Percentiles rank a stretch among this genome's conserved stretches.
Evolutionary conservation across 2,888 invertebrate species (phyloP).

Genomic region (Tryphoninae sp.): DNA sequence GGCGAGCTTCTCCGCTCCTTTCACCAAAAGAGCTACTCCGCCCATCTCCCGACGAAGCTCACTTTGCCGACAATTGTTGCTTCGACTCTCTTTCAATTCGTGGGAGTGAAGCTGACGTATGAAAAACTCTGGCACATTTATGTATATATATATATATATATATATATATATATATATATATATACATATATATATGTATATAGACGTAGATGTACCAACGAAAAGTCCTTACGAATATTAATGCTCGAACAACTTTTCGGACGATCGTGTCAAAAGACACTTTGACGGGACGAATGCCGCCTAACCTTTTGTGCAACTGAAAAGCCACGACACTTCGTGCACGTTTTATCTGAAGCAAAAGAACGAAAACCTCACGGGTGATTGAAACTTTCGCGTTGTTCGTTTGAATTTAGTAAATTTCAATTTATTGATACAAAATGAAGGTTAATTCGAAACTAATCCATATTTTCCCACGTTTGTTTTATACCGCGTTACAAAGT

Average conservation of each 20-base stretch:
- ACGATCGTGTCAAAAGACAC: conserved; percentile 43
- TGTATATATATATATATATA: conserved; percentile 5
- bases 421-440: neutral
- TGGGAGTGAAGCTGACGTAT: conserved; percentile 66
- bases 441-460: neutral
- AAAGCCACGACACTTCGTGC: neutral
- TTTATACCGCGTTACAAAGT: neutral
- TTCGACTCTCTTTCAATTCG: conserved; percentile 66
- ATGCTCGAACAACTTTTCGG: conserved; percentile 33
- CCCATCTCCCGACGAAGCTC: conserved; percentile 67
- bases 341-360: neutral
- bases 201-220: conserved; percentile 2
- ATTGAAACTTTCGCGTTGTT: no score
- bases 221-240: conserved; percentile 4
- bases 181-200: conserved; percentile 2
- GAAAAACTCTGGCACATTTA: conserved; percentile 53
- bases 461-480: neutral
- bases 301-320: conserved; percentile 30
- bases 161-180: conserved; percentile 8
- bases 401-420: conserved; percentile 1
- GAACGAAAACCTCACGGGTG: neutral
- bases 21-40: conserved; percentile 66
- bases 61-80: conserved; percentile 66
- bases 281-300: conserved; percentile 53
- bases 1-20: conserved; percentile 31